A percentile compares a stretch with the other conserved stretches of the same genome.
Evolutionary conservation across 2,113 vertebrate species (phyloP).

Genomic region (Rattus norvegicus): GRCr8 NC_086021.1:135748001-135748500

Average conservation of each 20-base stretch:
- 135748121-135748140: fast-evolving
- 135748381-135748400: background rate
- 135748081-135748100: background rate
- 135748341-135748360: too few species aligned
- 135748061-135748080: background rate
- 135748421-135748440: background rate
- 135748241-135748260: background rate
- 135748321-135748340: background rate
- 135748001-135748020: background rate
- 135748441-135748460: background rate
- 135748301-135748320: background rate
- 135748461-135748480: background rate
- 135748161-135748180: background rate
- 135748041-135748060: background rate
- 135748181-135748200: background rate
- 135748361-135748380: background rate
- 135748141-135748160: background rate
- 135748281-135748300: background rate
- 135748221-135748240: background rate
- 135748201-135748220: background rate
- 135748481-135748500: background rate
- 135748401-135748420: background rate
- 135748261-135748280: background rate
- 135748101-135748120: background rate
- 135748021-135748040: too few species aligned